These are phyloP conservation scores for Vultur gryphus DNA, from an alignment of 2,797 vertebrate genomes.

Conservation along the genomic window DNA sequence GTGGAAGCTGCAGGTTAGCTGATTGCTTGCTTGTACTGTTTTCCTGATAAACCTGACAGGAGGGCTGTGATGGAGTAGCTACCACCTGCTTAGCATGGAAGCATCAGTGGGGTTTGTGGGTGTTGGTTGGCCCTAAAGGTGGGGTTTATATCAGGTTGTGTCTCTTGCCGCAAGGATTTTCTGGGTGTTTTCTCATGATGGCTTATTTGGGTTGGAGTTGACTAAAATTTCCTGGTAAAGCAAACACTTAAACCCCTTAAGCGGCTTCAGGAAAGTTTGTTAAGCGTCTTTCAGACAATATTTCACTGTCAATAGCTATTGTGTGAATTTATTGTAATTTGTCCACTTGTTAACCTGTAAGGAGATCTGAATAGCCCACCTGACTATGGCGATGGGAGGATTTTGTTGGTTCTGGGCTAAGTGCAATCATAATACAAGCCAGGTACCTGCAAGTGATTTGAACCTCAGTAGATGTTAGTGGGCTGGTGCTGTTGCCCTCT, in stretches of 20 bases:
- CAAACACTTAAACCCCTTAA: neutral
- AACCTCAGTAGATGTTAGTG: neutral
- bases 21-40: too few relatives aligned
- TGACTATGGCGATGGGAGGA: neutral
- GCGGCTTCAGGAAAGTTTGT: neutral
- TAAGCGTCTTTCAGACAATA: neutral
- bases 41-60: neutral
- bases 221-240: neutral
- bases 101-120: neutral
- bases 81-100: rapidly evolving
- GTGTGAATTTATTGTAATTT: neutral
- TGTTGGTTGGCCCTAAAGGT: neutral
- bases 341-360: neutral
- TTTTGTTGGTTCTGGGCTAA: neutral
- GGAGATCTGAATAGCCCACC: neutral
- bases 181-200: neutral
- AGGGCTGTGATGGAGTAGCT: neutral
- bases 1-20: neutral
- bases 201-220: neutral
- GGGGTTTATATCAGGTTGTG: neutral
- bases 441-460: neutral
- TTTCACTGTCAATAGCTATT: neutral
- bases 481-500: neutral
- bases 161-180: neutral
- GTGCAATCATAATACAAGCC: neutral